Base-by-base conservation (phyloP, 2,797 vertebrate species). In the Aeoliscus strigatus region DNA sequence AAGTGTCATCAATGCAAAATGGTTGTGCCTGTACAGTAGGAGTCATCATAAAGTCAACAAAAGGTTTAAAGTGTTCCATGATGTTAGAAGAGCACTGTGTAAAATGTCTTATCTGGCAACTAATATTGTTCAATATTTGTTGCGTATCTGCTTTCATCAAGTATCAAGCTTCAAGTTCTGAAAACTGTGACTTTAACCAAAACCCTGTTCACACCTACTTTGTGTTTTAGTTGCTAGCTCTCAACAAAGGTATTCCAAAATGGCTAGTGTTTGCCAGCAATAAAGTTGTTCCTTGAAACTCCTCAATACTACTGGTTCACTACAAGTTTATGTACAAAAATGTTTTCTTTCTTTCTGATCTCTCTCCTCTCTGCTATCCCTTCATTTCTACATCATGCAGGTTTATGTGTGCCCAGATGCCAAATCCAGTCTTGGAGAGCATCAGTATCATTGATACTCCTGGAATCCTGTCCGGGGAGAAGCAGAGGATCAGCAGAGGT, bases 361-460 rank as follows among this genome's bases (percentile, higher is more conserved):
- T 32, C 31, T 44, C 26, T 32, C 9, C 0, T 30, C 13, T 56
- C 9, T 27, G 31, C 9, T 24, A 23, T 12, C 8, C 25, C 3
- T n/a, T 46, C 17, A 43, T 28, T 50, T 28, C 41, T 28, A 12
- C 27, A 34, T 13, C 55, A 45, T 18, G 17, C 69, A 96, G 93
- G 82, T 96, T 96, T 68, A 92, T 93, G 91, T 96, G 93, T 14
- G 93, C 93, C 27, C 93, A 94, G 80, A 60, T 96, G 77, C 91
- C 91, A n/a, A 96, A 94, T 66, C 83, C 93, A 0, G 93, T 96
- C 38, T 80, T 96, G 79, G 93, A 96, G 73, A 96, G 93, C 79
- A 96, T 96, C 76, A 96, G 93, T 66, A 94, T 94, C 83, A 96
- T 96, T 2, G 93, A 96, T 80, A 96, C 93, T 3, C 93, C 93